These are phyloP conservation scores for Hydra vulgaris DNA, from an alignment of 30 jellyfish, hydroid and myxozoan species.

Conservation along the genomic window DNA sequence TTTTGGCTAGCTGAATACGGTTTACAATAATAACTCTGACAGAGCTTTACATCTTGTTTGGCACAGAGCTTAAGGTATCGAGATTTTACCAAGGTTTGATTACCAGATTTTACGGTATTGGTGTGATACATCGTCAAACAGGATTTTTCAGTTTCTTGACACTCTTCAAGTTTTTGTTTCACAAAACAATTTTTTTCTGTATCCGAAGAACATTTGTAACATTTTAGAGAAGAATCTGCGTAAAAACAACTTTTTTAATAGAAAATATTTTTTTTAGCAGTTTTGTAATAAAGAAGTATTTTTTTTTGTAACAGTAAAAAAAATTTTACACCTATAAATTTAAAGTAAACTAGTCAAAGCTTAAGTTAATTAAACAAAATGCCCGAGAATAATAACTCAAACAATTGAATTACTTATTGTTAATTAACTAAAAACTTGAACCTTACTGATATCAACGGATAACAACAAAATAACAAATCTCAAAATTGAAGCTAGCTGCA, in stretches of 20 bases:
- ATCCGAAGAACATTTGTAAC: not conserved
- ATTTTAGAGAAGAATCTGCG: not conserved
- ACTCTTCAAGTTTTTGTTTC: not conserved
- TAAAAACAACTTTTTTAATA: no score
- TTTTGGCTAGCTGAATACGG: not conserved
- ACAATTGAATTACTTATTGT: no score
- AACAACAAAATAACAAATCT: not conserved
- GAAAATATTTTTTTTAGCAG: no score
- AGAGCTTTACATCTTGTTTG: no score
- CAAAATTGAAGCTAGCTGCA: not conserved
- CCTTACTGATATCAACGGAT: not conserved
- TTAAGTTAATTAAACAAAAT: no score
- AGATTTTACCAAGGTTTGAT: not conserved
- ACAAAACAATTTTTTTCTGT: not conserved
- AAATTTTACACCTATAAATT: no score
- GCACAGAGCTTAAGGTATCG: not conserved
- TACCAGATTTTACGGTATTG: not conserved
- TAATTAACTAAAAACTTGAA: no score
- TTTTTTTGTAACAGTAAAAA: no score
- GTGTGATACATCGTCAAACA: not conserved
- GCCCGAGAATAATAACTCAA: no score
- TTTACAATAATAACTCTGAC: no score
- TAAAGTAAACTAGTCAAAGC: no score
- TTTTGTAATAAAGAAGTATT: not conserved
- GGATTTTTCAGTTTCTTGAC: not conserved